A percentile compares a stretch with the other conserved stretches of the same genome.
phyloP scores from a whole-genome alignment of 2,888 invertebrate genomes.

The Trissolcus japonicus region DNA sequence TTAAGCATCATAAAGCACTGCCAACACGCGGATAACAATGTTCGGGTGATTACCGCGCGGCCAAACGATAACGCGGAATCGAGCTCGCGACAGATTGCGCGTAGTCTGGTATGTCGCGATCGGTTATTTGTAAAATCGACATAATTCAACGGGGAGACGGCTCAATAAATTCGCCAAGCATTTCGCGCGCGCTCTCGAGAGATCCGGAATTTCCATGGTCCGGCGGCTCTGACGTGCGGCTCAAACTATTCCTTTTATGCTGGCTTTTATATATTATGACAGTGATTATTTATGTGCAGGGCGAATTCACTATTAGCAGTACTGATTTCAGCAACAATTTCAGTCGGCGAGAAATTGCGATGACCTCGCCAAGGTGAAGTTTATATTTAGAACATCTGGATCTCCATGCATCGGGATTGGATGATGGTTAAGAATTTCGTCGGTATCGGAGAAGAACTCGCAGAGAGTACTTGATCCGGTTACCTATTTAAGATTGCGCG shows the following conservation, averaged over 20 bases:
- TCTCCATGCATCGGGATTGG: not conserved
- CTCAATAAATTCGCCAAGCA: constrained; percentile 58
- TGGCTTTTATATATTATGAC: constrained; percentile 33
- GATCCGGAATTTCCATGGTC: constrained; percentile 59
- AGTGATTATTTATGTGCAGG: constrained; percentile 24
- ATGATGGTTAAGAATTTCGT: not conserved
- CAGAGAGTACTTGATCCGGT: not conserved
- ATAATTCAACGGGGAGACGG: constrained; percentile 50
- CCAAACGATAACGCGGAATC: constrained; percentile 37
- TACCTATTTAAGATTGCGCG: constrained; percentile 3
- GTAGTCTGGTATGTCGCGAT: constrained; percentile 53
- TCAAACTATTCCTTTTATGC: constrained; percentile 44
- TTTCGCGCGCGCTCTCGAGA: constrained; percentile 41
- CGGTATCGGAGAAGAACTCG: not conserved
- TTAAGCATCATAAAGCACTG: constrained; percentile 55
- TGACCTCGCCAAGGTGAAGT: constrained; percentile 11
- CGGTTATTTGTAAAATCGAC: constrained; percentile 52
- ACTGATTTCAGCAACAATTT: constrained; percentile 38
- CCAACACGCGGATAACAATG: constrained; percentile 54
- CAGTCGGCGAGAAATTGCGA: constrained; percentile 11
- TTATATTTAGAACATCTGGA: constrained; percentile 19
- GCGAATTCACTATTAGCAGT: constrained; percentile 33
- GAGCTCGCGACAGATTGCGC: constrained; percentile 52
- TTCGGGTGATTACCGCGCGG: constrained; percentile 48
- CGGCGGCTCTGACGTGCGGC: constrained; percentile 26